These are phyloP conservation scores for Scleropages formosus DNA, from an alignment of 2,797 vertebrate species.

Conservation along the genomic window DNA sequence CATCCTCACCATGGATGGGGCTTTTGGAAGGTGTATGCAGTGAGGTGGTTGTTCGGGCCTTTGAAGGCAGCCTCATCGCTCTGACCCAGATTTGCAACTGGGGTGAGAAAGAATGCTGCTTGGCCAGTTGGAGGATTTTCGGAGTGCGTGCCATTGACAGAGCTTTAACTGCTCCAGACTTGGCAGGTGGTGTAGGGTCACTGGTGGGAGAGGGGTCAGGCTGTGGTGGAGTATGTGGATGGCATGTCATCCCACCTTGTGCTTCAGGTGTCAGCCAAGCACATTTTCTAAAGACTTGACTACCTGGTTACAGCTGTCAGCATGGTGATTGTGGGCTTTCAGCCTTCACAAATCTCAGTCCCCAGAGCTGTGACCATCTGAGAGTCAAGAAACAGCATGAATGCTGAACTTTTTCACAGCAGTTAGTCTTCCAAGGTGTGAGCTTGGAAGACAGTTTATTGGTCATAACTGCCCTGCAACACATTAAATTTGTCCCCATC, in stretches of 20 bases:
- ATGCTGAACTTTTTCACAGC: too few species aligned
- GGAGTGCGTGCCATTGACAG: background rate
- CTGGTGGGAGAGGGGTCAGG: background rate
- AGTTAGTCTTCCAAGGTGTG: too few species aligned
- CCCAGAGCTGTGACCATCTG: too few species aligned
- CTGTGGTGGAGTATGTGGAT: too few species aligned
- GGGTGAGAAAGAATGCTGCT: background rate
- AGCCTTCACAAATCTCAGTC: too few species aligned
- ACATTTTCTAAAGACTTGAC: background rate
- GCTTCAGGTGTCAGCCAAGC: background rate
- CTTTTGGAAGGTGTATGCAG: slow-evolving; percentile 15
- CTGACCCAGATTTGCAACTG: slow-evolving; percentile 28
- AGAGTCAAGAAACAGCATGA: too few species aligned
- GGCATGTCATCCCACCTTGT: too few species aligned
- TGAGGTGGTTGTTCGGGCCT: background rate
- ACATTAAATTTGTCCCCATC: background rate
- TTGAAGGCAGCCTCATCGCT: slow-evolving; percentile 28
- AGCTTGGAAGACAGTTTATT: too few species aligned
- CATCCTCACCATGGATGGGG: slow-evolving; percentile 13
- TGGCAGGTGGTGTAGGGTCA: background rate
- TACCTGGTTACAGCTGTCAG: background rate
- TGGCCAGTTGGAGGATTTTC: background rate
- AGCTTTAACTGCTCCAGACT: background rate
- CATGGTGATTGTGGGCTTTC: background rate
- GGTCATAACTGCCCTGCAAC: background rate